phyloP scores from a whole-genome alignment of 2,797 vertebrate species.

The Lepidocolaptes lacrymiger region DNA sequence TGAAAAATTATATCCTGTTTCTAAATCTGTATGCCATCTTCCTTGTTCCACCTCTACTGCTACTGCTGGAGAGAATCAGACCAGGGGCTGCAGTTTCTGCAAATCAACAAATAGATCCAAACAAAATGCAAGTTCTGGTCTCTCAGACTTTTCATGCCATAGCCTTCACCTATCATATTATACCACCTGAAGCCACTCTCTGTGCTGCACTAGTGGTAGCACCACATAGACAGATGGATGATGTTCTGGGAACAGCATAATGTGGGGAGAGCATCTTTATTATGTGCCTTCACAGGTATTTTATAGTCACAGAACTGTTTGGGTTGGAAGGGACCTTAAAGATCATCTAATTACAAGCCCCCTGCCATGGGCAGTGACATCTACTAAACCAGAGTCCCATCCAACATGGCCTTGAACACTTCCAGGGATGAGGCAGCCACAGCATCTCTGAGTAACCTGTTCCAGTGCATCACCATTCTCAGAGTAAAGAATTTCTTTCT shows the following conservation, averaged over 20 bases:
- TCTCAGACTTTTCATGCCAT: background rate
- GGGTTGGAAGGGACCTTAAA: background rate
- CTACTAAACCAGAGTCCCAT: background rate
- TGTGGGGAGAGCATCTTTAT: background rate
- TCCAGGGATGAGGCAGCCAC: background rate
- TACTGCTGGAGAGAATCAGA: background rate
- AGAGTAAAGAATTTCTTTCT: background rate
- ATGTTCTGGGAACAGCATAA: background rate
- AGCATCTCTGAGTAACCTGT: background rate
- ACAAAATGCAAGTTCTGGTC: background rate
- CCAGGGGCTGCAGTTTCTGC: background rate
- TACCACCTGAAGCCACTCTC: background rate
- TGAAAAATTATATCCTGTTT: background rate
- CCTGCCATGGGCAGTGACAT: background rate
- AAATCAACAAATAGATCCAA: background rate
- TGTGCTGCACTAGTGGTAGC: background rate
- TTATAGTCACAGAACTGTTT: background rate
- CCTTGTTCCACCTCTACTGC: background rate
- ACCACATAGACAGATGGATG: fast-evolving
- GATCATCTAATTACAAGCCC: background rate
- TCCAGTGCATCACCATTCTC: background rate
- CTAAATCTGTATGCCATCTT: background rate
- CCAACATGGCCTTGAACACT: background rate
- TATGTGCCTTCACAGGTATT: background rate
- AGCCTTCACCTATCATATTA: background rate